Conservation (phyloP, 2,113 vertebrate genomes). For the zebrafish (Danio rerio) region GRCz12tu NC_133182.1:21003501-21004000, state of each 20-base stretch:
- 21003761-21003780: slow-evolving; percentile 54
- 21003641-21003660: slow-evolving; percentile 76
- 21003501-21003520: slow-evolving; percentile 64
- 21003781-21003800: slow-evolving; percentile 55
- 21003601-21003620: slow-evolving; percentile 64
- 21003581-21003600: slow-evolving; percentile 75
- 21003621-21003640: slow-evolving; percentile 81
- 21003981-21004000: slow-evolving; percentile 41
- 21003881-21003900: not conserved
- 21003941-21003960: not conserved
- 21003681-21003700: slow-evolving; percentile 11
- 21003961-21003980: not conserved
- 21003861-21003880: slow-evolving; percentile 1
- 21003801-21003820: slow-evolving; percentile 57
- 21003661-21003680: slow-evolving; percentile 50
- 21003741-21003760: slow-evolving; percentile 60
- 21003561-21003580: slow-evolving; percentile 56
- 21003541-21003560: slow-evolving; percentile 75
- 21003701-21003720: slow-evolving; percentile 43
- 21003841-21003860: slow-evolving; percentile 45
- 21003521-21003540: slow-evolving; percentile 73
- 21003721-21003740: slow-evolving; percentile 50
- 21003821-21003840: slow-evolving; percentile 38
- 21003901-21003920: not conserved
- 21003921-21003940: slow-evolving; percentile 22